Evolutionary conservation across 1,140 invertebrate genomes (phyloP), one percentile per base, ranked within the genome.

Genomic region (Cydia amplana): DNA sequence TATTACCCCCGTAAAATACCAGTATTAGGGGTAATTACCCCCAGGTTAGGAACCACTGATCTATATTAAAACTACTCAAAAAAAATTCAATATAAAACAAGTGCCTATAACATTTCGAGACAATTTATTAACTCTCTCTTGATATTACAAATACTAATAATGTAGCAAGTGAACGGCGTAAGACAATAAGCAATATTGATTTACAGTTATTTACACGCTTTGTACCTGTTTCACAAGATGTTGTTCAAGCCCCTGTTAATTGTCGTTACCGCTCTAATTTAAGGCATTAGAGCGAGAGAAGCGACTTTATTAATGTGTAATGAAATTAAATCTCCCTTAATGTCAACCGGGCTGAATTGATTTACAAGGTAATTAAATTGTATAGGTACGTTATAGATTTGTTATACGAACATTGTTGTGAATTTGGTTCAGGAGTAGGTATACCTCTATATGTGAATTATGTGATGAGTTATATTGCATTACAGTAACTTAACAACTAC

Each of bases 181-280:
- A 23, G 5, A 64, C 63, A 64, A 23, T 23, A 64, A 25, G 6
- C 12, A 64, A 64, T 64, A 25, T 64, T 64, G 20, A 64, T 64
- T 60, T 60, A 60, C 20, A 25, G 28, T 64, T 9, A 64, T 64
- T 60, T 60, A 60, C 20, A 60, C 55, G n/a, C 55, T 60, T 20
- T 60, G 55, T 60, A n/a, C n/a, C n/a, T n/a, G 9, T 3, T 60
- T 60, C 20, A 64, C 63, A 25, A 64, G 63, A 28, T 64, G 60
- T 28, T 64, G 51, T n/a, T 7, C 23, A 64, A 64, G 63, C 10
- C 63, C n/a, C 9, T 25, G 20, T 28, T 64, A 64, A 28, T 64
- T 64, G 10, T 64, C 2, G 20, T 64, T 28, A 64, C 55, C n/a
- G 55, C 2, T 60, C n/a, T 20, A 20, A 60, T 60, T 64, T 25